These are phyloP conservation scores for Pogonocherus hispidulus DNA, from an alignment of 2,888 invertebrate genomes.

Conservation along the genomic window DNA sequence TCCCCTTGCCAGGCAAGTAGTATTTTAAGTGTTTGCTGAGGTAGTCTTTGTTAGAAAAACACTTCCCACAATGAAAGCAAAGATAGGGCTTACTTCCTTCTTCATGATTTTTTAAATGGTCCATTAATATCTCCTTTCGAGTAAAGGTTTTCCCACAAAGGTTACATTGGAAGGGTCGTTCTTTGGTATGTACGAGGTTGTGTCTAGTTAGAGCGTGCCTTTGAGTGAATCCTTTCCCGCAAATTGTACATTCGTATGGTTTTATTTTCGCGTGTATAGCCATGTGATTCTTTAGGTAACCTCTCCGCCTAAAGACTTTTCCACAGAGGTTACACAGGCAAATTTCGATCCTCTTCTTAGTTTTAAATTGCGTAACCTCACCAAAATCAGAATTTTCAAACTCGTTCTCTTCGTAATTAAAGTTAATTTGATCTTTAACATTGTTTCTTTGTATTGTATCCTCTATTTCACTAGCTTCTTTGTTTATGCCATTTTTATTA, in stretches of 20 bases:
- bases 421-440: not conserved
- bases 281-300: slow-evolving; percentile 47
- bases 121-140: slow-evolving; percentile 45
- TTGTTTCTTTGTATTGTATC: not conserved
- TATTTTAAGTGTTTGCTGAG: slow-evolving; percentile 44
- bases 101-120: slow-evolving; percentile 44
- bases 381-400: slow-evolving; percentile 6
- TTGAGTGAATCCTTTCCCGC: slow-evolving; percentile 44
- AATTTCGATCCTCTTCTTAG: slow-evolving; percentile 37
- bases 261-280: slow-evolving; percentile 44
- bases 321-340: slow-evolving; percentile 45
- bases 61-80: slow-evolving; percentile 43
- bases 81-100: slow-evolving; percentile 39
- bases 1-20: slow-evolving; percentile 36
- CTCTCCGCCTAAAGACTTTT: slow-evolving; percentile 41
- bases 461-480: not conserved
- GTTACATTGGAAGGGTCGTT: slow-evolving; percentile 44
- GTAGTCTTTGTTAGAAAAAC: slow-evolving; percentile 42
- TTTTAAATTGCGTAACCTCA: slow-evolving; percentile 17
- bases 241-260: slow-evolving; percentile 41
- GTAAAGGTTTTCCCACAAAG: slow-evolving; percentile 45
- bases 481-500: not conserved
- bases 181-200: slow-evolving; percentile 44
- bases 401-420: not conserved
- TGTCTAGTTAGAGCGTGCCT: slow-evolving; percentile 43